Percentiles rank a stretch among this genome's conserved stretches.
phyloP scores from a whole-genome alignment of 1,140 invertebrate genomes.

The Oreohelix idahoensis region DNA sequence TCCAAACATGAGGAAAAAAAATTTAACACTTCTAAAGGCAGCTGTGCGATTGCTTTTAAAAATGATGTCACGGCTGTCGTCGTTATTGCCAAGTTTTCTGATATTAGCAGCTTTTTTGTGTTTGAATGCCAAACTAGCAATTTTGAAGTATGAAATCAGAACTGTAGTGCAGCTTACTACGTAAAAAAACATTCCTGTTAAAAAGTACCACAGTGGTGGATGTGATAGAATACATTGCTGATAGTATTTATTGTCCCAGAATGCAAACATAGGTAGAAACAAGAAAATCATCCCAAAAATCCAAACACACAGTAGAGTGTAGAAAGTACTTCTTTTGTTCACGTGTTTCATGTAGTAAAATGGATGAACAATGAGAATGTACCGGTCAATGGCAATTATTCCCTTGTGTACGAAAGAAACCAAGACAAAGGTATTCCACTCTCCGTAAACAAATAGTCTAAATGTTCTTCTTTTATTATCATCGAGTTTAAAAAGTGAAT shows the following conservation, averaged over 20 bases:
- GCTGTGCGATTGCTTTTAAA: background rate
- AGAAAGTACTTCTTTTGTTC: background rate
- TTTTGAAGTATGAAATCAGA: background rate
- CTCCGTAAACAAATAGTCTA: background rate
- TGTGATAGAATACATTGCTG: background rate
- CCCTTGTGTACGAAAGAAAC: background rate
- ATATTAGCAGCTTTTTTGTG: background rate
- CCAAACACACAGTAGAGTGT: background rate
- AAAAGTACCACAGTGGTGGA: background rate
- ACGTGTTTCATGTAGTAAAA: slow-evolving; percentile 1
- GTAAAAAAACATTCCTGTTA: background rate
- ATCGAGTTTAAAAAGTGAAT: background rate
- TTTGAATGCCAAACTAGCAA: background rate
- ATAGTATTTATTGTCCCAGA: background rate
- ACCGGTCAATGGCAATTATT: background rate
- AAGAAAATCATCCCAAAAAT: background rate
- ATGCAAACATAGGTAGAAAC: background rate
- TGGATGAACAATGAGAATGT: background rate
- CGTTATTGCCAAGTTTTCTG: background rate
- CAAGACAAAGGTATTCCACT: background rate
- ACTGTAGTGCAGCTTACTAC: background rate
- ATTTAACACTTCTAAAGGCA: slow-evolving; percentile 2
- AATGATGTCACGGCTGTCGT: too few species aligned
- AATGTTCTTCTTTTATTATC: background rate
- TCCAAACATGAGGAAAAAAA: slow-evolving; percentile 3